Percentiles rank a stretch among this genome's conserved stretches.
Evolutionary conservation across 2,113 vertebrate species (phyloP).

Genomic region (Leucoraja erinaceus): DNA sequence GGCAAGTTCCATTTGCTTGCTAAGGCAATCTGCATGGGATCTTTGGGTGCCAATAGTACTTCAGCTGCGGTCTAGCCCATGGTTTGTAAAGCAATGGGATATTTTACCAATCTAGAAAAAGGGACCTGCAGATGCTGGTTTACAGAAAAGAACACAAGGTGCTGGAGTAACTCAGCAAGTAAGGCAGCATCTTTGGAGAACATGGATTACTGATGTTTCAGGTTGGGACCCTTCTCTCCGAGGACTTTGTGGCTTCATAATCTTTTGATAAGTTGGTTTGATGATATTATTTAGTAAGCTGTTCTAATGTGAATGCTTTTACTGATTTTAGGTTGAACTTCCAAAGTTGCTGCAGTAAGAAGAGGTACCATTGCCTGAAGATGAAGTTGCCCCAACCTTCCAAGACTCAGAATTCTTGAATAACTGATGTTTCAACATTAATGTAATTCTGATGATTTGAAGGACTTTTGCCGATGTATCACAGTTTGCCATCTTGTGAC

Average conservation of each 20-base stretch:
- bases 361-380: slow-evolving; percentile 35
- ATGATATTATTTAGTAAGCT: not conserved
- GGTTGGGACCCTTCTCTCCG: no score
- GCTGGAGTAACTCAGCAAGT: no score
- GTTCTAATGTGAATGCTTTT: not conserved
- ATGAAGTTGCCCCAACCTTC: slow-evolving; percentile 37
- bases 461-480: slow-evolving; percentile 43
- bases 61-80: no score
- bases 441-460: slow-evolving; percentile 41
- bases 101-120: no score
- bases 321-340: slow-evolving; percentile 68
- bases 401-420: not conserved
- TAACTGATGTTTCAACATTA: slow-evolving; percentile 1
- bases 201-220: no score
- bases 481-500: slow-evolving; percentile 27
- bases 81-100: no score
- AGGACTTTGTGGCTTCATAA: not conserved
- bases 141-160: no score
- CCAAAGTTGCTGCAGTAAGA: slow-evolving; percentile 78
- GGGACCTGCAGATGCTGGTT: no score
- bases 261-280: not conserved
- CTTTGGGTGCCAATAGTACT: no score
- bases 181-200: no score
- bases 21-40: no score
- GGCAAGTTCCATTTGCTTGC: no score